These are phyloP conservation scores for Aphelinus atriplicis DNA, from an alignment of 1,140 invertebrate genomes.

Conservation along the genomic window DNA sequence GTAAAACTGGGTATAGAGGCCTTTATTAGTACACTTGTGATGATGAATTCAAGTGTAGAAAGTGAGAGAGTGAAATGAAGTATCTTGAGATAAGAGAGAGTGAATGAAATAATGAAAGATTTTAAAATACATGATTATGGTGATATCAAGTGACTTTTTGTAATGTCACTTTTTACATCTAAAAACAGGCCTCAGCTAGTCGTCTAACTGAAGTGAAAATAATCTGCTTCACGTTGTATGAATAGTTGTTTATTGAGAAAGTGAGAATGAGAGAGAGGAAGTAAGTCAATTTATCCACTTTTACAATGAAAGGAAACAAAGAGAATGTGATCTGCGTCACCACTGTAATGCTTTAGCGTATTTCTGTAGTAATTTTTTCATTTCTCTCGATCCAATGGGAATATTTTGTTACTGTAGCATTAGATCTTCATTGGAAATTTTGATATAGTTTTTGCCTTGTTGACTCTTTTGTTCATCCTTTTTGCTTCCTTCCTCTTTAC, in stretches of 20 bases:
- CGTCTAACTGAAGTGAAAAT: constrained; percentile 53
- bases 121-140: constrained; percentile 1
- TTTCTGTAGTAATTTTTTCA: constrained; percentile 26
- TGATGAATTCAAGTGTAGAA: constrained; percentile 24
- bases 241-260: constrained; percentile 36
- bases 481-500: constrained; percentile 35
- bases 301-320: constrained; percentile 36
- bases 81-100: constrained; percentile 15
- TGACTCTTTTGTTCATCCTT: constrained; percentile 23
- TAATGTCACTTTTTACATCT: constrained; percentile 41
- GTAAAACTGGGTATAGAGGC: constrained; percentile 51
- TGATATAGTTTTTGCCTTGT: not conserved
- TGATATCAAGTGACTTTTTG: constrained; percentile 40
- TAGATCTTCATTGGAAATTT: constrained; percentile 27
- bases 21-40: constrained; percentile 45
- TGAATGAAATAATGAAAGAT: not conserved
- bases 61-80: constrained; percentile 17
- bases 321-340: constrained; percentile 35
- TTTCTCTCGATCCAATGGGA: constrained; percentile 12
- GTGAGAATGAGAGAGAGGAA: constrained; percentile 36
- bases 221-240: constrained; percentile 49
- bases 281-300: constrained; percentile 29
- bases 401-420: constrained; percentile 32
- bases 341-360: constrained; percentile 35
- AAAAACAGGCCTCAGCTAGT: constrained; percentile 60